Conservation (phyloP, 2,888 invertebrate genomes). For the Clitarchus hookeri region DNA sequence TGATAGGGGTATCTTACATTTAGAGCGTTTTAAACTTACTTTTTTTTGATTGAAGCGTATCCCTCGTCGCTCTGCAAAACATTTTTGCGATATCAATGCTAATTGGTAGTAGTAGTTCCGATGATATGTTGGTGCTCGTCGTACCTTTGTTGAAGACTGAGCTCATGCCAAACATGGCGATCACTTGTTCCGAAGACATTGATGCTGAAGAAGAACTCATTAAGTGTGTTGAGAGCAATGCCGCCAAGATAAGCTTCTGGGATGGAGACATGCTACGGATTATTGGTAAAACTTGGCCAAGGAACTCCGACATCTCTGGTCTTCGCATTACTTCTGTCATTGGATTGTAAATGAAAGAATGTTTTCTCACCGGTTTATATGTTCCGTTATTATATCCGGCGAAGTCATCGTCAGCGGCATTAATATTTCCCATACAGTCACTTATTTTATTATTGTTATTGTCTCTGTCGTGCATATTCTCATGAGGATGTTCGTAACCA, state of each 20-base stretch:
- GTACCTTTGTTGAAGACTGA: conserved; percentile 43
- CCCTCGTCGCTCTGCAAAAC: background rate
- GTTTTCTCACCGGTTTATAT: background rate
- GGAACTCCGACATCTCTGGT: conserved; percentile 63
- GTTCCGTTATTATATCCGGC: background rate
- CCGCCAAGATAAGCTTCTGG: conserved; percentile 65
- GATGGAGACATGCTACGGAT: conserved; percentile 65
- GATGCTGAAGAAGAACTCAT: conserved; percentile 56
- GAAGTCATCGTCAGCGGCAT: background rate
- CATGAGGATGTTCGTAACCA: background rate
- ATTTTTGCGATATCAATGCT: background rate
- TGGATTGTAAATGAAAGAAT: conserved; percentile 55
- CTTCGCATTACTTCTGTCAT: conserved; percentile 63
- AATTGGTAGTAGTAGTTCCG: background rate
- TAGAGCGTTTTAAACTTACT: background rate
- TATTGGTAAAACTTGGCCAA: conserved; percentile 67
- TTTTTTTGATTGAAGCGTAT: background rate
- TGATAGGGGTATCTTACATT: background rate
- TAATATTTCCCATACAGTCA: background rate
- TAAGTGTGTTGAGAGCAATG: conserved; percentile 65
- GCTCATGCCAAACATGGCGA: conserved; percentile 42
- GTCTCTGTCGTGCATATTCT: background rate
- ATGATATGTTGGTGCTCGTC: background rate
- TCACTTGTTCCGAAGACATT: conserved; percentile 64
- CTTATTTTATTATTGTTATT: background rate